These are phyloP conservation scores for Archips crataeganus DNA, from an alignment of 2,888 invertebrate genomes.

Conservation along the genomic window DNA sequence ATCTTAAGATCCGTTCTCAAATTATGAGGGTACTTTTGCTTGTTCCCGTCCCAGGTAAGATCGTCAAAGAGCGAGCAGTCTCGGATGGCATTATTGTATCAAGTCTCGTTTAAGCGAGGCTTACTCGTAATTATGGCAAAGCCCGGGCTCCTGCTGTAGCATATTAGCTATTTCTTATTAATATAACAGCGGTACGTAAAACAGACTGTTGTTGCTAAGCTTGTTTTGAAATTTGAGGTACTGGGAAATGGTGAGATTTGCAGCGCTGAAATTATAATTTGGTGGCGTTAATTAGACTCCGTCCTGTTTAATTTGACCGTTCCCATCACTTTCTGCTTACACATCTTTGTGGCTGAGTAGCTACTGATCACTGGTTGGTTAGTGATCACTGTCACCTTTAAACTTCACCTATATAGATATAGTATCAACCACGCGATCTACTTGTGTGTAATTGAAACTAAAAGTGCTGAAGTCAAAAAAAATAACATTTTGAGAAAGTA, in stretches of 20 bases:
- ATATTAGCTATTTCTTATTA: slow-evolving; percentile 24
- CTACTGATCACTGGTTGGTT: too few relatives aligned
- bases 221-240: not conserved
- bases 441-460: too few relatives aligned
- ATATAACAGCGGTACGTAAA: not conserved
- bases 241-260: not conserved
- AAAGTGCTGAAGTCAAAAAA: too few relatives aligned
- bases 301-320: too few relatives aligned
- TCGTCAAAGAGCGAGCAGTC: slow-evolving; percentile 26
- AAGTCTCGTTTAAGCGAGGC: slow-evolving; percentile 32
- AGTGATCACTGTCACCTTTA: too few relatives aligned
- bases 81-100: slow-evolving; percentile 28
- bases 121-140: slow-evolving; percentile 26
- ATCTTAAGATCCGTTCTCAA: slow-evolving; percentile 4
- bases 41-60: slow-evolving; percentile 10
- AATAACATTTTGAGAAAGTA: too few relatives aligned
- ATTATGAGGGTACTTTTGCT: slow-evolving; percentile 18
- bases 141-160: slow-evolving; percentile 12
- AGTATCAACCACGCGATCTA: too few relatives aligned
- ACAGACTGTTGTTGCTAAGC: not conserved
- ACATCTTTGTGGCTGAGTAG: too few relatives aligned
- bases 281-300: too few relatives aligned
- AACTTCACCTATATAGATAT: too few relatives aligned
- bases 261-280: not conserved
- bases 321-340: too few relatives aligned